Evolutionary conservation across 2,113 vertebrate genomes (phyloP).

Genomic region (Gymnocephalus cernua): DNA sequence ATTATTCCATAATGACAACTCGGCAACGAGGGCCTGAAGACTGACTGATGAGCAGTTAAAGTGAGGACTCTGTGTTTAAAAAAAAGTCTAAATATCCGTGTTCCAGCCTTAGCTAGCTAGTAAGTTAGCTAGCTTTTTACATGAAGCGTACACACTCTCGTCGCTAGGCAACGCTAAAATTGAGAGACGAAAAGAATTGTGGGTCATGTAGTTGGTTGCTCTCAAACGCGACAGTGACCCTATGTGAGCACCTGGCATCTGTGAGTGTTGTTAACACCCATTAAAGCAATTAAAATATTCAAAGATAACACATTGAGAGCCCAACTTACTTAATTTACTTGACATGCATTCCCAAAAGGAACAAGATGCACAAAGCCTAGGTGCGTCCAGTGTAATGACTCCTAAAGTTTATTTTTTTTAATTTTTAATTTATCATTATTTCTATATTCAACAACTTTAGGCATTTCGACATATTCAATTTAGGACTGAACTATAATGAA

Average conservation of each 20-base stretch:
- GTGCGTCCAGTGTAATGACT: no score
- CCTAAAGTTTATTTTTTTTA: no score
- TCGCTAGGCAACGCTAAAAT: slow-evolving; percentile 57
- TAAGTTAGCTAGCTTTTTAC: slow-evolving; percentile 4
- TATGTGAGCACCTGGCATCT: no score
- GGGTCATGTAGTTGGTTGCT: slow-evolving; percentile 54
- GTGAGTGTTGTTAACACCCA: neutral
- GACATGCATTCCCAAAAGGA: neutral
- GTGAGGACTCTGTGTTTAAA: neutral
- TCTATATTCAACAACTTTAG: neutral
- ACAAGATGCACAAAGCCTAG: neutral
- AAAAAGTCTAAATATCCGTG: neutral
- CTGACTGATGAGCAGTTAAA: neutral
- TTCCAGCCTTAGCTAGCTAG: neutral
- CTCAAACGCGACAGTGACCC: no score
- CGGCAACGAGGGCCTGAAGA: neutral
- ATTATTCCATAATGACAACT: slow-evolving; percentile 9
- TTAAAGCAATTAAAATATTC: neutral
- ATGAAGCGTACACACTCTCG: neutral
- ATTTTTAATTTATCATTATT: no score
- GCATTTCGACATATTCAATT: neutral
- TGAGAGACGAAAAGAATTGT: slow-evolving; percentile 46
- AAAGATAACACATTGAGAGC: neutral
- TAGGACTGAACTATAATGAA: neutral
- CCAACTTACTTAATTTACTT: neutral